Evolutionary conservation across 92 coral and sea anemone genomes (phyloP).

Genomic region (Chrysogorgia sp.): DNA sequence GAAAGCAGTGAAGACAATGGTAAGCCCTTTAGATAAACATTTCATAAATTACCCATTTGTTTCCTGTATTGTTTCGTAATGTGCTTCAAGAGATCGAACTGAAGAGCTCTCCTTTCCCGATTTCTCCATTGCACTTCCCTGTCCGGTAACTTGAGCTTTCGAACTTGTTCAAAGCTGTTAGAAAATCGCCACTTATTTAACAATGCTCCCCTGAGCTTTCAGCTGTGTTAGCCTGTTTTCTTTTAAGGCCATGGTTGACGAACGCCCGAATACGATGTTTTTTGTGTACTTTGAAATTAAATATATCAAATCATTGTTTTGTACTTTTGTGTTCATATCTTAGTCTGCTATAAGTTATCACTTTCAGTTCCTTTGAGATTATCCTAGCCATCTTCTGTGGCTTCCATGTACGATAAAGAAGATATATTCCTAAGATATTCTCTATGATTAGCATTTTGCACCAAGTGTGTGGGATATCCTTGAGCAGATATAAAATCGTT

Average conservation of each 20-base stretch:
- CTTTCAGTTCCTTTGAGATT: too few relatives aligned
- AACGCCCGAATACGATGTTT: too few relatives aligned
- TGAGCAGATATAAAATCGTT: too few relatives aligned
- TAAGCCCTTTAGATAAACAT: not conserved
- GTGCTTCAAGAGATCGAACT: not conserved
- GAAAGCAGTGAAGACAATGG: conserved; percentile 15
- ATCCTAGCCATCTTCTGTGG: too few relatives aligned
- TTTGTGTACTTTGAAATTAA: too few relatives aligned
- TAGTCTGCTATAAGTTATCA: not conserved
- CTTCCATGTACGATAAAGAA: too few relatives aligned
- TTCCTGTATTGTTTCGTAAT: not conserved
- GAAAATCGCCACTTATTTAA: not conserved
- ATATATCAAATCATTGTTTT: too few relatives aligned
- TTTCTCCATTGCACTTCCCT: conserved; percentile 11
- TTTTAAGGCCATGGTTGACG: not conserved
- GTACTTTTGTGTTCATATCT: too few relatives aligned
- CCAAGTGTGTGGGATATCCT: too few relatives aligned
- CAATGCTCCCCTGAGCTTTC: not conserved
- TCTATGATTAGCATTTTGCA: too few relatives aligned
- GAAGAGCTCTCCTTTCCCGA: not conserved
- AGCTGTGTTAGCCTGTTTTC: not conserved
- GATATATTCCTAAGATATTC: too few relatives aligned
- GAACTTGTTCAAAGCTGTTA: not conserved
- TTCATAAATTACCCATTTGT: not conserved
- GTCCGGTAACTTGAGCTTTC: not conserved